Evolutionary conservation across 2,888 invertebrate species (phyloP), one percentile per base, ranked within the genome.

Genomic region (Omphaloscelis lunosa): DNA sequence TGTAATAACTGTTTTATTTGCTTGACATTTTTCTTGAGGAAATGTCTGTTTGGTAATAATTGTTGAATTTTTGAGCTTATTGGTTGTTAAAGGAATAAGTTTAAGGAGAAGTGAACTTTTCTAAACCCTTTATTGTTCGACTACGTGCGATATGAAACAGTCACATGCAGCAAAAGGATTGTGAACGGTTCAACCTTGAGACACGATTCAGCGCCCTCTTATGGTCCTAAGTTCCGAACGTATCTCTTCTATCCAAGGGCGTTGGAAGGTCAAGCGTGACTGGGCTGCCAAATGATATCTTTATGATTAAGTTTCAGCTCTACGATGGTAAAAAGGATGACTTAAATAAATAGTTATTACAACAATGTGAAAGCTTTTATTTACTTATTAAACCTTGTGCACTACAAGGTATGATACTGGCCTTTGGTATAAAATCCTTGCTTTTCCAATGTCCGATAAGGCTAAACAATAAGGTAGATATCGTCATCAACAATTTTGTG

Each of bases 231-330:
- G 53, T 59, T 71, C 29, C 29, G 45, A 65, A 65, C 53, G 56
- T 15, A 23, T 51, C 45, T 51, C 15, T 48, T 29, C 29, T 23
- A 51, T n/a, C 34, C 67, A 79, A 83, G 79, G 81, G 45, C 84
- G 48, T 61, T 34, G 41, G 68, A 69, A 73, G 68, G 81, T 83
- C 65, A 61, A 48, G 27, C 80, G 84, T 83, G 81, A 61, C 62
- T 67, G 39, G 79, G 27, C 34, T 80, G 39, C 48, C 41, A 41
- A 68, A 59, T 48, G 41, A 56, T 15, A 56, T 65, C 27, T 63
- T 68, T n/a, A 63, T 41, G 27, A 29, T 53, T 39, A 74, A 23
- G 23, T 65, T 65, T 59, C 58, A 65, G 59, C 63, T 39, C 34
- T 51, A 34, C n/a, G 27, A 48, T 20, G n/a, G 6, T 27, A 45